phyloP scores from a whole-genome alignment of 2,113 vertebrate species.

The Alethe diademata region DNA sequence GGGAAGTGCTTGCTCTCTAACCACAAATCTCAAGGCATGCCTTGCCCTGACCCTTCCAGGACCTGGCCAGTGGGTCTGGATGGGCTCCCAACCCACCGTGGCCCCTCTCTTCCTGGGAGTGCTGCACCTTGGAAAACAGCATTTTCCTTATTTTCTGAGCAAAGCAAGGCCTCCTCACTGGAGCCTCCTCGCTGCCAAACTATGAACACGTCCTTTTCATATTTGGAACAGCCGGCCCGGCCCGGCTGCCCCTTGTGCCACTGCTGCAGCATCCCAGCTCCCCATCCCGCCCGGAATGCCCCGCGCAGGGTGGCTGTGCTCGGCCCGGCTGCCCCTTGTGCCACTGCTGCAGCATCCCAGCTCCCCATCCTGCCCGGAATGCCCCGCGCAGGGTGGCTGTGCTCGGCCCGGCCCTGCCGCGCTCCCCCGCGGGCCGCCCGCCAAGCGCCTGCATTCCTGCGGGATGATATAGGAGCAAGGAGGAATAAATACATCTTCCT shows the following conservation, averaged over 20 bases:
- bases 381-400: neutral
- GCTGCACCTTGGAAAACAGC: neutral
- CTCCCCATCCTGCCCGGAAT: neutral
- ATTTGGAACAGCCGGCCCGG: too few species aligned
- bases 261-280: too few species aligned
- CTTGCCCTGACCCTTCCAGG: neutral
- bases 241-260: neutral
- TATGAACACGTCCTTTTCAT: neutral
- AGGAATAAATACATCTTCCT: conserved; percentile 65
- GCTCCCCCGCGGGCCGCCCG: neutral
- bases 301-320: neutral
- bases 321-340: neutral
- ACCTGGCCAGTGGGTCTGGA: neutral
- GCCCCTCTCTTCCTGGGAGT: neutral
- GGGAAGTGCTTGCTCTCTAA: neutral
- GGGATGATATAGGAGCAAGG: conserved; percentile 57
- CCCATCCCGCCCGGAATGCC: too few species aligned
- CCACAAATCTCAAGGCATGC: neutral
- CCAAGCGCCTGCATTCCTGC: conserved; percentile 67
- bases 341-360: neutral
- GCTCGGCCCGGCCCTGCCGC: fast-evolving
- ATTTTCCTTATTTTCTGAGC: neutral
- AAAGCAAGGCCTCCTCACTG: neutral
- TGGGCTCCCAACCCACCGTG: neutral
- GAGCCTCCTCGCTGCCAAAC: neutral